phyloP scores from a whole-genome alignment of 2,113 vertebrate genomes.

The Brachyistius frenatus region DNA sequence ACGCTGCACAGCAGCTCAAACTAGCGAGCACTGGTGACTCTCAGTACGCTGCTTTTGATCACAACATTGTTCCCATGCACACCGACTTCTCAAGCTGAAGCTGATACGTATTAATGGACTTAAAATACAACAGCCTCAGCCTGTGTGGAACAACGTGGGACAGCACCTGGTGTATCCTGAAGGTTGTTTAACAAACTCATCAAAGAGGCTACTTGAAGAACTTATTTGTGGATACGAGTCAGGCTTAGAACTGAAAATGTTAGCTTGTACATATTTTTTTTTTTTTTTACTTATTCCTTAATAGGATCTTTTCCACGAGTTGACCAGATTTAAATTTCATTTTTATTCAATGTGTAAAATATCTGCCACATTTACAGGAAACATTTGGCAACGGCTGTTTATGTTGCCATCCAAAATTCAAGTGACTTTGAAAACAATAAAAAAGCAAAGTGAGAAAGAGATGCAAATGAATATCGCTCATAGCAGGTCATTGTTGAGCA shows the following conservation, averaged over 20 bases:
- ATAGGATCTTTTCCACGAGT: slow-evolving; percentile 28
- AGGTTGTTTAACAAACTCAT: neutral
- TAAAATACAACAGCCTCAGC: neutral
- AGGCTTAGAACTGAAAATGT: neutral
- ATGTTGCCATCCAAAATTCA: neutral
- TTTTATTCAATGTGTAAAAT: slow-evolving; percentile 50
- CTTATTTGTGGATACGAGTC: neutral
- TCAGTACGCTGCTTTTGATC: slow-evolving; percentile 91
- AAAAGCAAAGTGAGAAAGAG: neutral
- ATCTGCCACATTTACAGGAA: slow-evolving; percentile 26
- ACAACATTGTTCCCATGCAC: slow-evolving; percentile 94
- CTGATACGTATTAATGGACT: neutral
- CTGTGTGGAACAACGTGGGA: slow-evolving; percentile 7
- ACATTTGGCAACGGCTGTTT: neutral
- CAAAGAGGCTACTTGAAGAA: neutral
- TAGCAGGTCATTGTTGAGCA: neutral
- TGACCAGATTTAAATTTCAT: neutral
- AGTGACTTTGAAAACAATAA: slow-evolving; percentile 1
- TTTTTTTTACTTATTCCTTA: slow-evolving; percentile 36
- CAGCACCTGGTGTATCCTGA: neutral
- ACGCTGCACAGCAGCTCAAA: slow-evolving; percentile 95
- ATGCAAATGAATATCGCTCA: neutral
- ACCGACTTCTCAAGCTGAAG: slow-evolving; percentile 93
- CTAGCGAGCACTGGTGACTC: slow-evolving; percentile 91
- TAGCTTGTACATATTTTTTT: slow-evolving; percentile 33